phyloP scores from a whole-genome alignment of 2,888 invertebrate genomes.

The Drosophila setosimentum region DNA sequence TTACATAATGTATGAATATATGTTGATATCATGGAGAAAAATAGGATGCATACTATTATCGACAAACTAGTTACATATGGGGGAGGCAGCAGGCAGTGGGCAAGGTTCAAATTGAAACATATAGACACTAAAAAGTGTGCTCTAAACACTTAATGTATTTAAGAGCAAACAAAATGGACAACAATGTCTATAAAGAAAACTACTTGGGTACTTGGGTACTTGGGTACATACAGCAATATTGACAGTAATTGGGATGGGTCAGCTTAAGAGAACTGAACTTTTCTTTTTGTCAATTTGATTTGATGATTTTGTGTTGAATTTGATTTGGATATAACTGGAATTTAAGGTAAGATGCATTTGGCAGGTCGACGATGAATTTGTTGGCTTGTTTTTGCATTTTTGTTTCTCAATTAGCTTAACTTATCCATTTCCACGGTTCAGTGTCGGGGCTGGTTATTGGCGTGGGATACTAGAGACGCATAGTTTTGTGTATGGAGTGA shows the following conservation, averaged over 20 bases:
- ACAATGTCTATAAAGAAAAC: slow-evolving; percentile 14
- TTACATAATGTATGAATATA: not conserved
- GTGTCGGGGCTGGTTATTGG: slow-evolving; percentile 95
- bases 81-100: slow-evolving; percentile 12
- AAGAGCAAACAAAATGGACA: slow-evolving; percentile 7
- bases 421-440: slow-evolving; percentile 95
- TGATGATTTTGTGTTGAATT: slow-evolving; percentile 29
- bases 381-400: slow-evolving; percentile 86
- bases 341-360: slow-evolving; percentile 25
- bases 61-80: not conserved
- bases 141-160: slow-evolving; percentile 4
- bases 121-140: slow-evolving; percentile 1
- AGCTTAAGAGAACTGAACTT: slow-evolving; percentile 43
- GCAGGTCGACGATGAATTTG: slow-evolving; percentile 24
- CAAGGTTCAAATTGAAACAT: not conserved
- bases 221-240: slow-evolving; percentile 24
- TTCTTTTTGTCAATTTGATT: slow-evolving; percentile 26
- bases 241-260: slow-evolving; percentile 8
- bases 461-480: slow-evolving; percentile 90
- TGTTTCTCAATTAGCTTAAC: slow-evolving; percentile 82
- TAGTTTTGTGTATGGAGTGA: slow-evolving; percentile 31
- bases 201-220: slow-evolving; percentile 19
- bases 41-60: not conserved
- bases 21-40: not conserved
- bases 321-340: slow-evolving; percentile 27